Percentiles rank a stretch among this genome's conserved stretches.
These are phyloP conservation scores for Adineta ricciae DNA, from an alignment of 2,888 invertebrate species.

Conservation along the genomic window DNA sequence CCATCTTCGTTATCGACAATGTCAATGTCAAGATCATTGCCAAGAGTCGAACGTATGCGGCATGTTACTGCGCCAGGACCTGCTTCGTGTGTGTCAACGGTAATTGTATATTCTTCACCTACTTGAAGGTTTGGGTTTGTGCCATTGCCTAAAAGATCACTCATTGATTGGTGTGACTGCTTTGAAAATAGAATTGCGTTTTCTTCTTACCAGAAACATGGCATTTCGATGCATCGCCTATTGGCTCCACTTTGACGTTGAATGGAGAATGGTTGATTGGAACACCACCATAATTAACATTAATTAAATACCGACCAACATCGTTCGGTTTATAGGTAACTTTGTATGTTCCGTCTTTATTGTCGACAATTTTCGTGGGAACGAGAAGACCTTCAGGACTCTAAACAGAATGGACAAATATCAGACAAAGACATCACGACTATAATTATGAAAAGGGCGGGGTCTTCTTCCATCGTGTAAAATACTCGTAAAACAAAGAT, in stretches of 20 bases:
- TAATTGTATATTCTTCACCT: constrained; percentile 69
- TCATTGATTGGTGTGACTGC: neutral
- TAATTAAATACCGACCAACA: constrained; percentile 63
- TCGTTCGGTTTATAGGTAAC: constrained; percentile 57
- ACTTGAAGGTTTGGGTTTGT: constrained; percentile 59
- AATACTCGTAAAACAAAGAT: neutral
- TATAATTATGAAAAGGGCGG: too few species aligned
- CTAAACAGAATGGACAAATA: constrained; percentile 53
- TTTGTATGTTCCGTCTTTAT: constrained; percentile 59
- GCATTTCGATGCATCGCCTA: constrained; percentile 55
- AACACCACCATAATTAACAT: constrained; percentile 69
- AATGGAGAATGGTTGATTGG: constrained; percentile 72
- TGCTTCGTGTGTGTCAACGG: constrained; percentile 68
- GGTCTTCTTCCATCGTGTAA: neutral
- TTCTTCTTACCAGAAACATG: constrained; percentile 25
- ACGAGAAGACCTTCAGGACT: constrained; percentile 67
- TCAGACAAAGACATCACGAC: neutral
- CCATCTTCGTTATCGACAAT: constrained; percentile 75
- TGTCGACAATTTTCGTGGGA: constrained; percentile 61
- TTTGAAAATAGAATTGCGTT: neutral
- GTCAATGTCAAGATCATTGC: constrained; percentile 68
- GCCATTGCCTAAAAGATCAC: constrained; percentile 22
- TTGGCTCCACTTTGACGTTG: constrained; percentile 62
- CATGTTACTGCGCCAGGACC: constrained; percentile 73
- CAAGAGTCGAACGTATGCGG: constrained; percentile 63